Evolutionary conservation across 2,113 vertebrate species (phyloP).

Genomic region (Sinocyclocheilus rhinocerous): DNA sequence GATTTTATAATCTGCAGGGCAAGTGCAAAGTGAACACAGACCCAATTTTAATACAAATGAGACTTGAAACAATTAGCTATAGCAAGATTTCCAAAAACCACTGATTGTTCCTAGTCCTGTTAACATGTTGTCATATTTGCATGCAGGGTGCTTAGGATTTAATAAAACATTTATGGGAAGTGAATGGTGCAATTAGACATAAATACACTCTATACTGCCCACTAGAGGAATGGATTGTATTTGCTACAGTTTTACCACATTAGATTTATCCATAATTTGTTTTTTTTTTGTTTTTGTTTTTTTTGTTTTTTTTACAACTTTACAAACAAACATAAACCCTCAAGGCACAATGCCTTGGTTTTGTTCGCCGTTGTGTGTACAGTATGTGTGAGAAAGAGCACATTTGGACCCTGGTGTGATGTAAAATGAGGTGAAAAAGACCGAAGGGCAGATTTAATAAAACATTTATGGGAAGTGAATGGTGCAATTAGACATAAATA

Average conservation of each 20-base stretch:
- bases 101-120: neutral
- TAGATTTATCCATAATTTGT: neutral
- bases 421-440: conserved; percentile 32
- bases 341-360: neutral
- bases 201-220: conserved; percentile 11
- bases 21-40: neutral
- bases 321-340: neutral
- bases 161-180: neutral
- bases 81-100: neutral
- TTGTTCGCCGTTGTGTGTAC: neutral
- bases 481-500: no score
- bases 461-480: no score
- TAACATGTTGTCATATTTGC: neutral
- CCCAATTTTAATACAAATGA: neutral
- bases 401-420: neutral
- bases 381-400: neutral
- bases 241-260: neutral
- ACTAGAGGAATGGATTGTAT: neutral
- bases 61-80: neutral
- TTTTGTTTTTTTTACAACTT: neutral
- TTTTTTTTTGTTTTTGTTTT: no score
- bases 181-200: neutral
- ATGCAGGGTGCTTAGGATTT: neutral
- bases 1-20: neutral
- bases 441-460: conserved; percentile 8